Conservation (phyloP, 2,888 invertebrate genomes). For the Netelia melanura region DNA sequence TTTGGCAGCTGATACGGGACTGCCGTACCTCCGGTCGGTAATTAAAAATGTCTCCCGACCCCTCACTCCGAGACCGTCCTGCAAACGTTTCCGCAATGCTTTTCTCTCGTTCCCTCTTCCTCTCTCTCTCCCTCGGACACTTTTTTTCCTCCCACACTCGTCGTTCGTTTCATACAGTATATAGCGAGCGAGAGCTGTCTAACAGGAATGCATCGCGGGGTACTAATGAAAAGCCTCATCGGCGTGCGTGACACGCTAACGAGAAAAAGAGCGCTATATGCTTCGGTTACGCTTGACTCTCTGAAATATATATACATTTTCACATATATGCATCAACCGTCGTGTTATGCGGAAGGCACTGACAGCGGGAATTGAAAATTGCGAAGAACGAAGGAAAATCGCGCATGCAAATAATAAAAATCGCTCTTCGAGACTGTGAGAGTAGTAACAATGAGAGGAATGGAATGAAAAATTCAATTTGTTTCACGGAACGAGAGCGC, state of each 20-base stretch:
- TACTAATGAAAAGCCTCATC: conserved; percentile 85
- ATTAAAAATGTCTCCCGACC: conserved; percentile 84
- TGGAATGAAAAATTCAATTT: conserved; percentile 35
- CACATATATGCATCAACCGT: conserved; percentile 18
- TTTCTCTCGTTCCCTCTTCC: conserved; percentile 61
- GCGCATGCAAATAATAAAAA: conserved; percentile 31
- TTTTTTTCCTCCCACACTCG: conserved; percentile 63
- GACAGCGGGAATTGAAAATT: conserved; percentile 81
- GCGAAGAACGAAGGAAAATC: conserved; percentile 73
- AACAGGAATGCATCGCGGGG: conserved; percentile 82
- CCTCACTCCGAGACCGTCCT: conserved; percentile 67
- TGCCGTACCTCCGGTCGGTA: conserved; percentile 82
- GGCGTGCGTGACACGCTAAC: conserved; percentile 83
- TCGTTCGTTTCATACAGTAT: conserved; percentile 63
- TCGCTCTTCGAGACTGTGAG: conserved; percentile 5
- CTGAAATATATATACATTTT: conserved; percentile 24
- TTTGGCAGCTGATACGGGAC: conserved; percentile 83
- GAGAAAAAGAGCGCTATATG: conserved; percentile 71
- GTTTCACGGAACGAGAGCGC: conserved; percentile 58
- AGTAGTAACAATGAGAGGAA: neutral
- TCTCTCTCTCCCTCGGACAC: conserved; percentile 8
- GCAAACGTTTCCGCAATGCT: conserved; percentile 40
- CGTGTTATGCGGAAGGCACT: conserved; percentile 70
- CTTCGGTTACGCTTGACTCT: conserved; percentile 3
- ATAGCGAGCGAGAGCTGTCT: conserved; percentile 77